Conservation (phyloP, 2,888 invertebrate genomes). For the Idaea biselata region DNA sequence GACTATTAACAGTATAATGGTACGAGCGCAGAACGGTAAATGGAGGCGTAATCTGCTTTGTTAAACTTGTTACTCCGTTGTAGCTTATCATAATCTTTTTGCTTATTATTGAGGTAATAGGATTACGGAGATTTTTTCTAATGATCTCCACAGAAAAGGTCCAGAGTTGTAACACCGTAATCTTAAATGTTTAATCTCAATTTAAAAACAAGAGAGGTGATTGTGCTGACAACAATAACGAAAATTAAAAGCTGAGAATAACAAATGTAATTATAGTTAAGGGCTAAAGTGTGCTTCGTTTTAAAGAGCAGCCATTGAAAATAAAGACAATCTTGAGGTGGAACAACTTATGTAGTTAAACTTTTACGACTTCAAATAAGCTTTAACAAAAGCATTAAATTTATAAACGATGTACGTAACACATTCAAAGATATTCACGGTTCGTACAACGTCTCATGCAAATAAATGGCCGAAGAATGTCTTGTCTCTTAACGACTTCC, state of each 20-base stretch:
- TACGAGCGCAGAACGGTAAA: conserved; percentile 45
- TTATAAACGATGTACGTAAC: conserved; percentile 1
- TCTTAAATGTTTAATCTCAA: conserved; percentile 7
- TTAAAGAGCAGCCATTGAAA: background rate
- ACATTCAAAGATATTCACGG: background rate
- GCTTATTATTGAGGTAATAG: conserved; percentile 37
- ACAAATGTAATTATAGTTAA: background rate
- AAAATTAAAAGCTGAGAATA: background rate
- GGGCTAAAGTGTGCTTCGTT: background rate
- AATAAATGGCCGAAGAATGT: background rate
- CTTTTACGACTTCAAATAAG: background rate
- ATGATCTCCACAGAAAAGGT: conserved; percentile 23
- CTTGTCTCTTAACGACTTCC: conserved; percentile 4
- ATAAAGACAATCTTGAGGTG: background rate
- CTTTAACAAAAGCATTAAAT: background rate
- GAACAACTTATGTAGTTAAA: background rate
- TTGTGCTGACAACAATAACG: conserved; percentile 1
- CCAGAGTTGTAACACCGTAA: conserved; percentile 7
- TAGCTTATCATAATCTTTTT: conserved; percentile 46
- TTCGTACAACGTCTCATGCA: background rate
- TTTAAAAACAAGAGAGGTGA: conserved; percentile 1
- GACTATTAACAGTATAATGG: conserved; percentile 47
- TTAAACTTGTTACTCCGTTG: conserved; percentile 39
- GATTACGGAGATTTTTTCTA: conserved; percentile 33
- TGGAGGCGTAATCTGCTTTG: conserved; percentile 47